Evolutionary conservation across 2,888 invertebrate species (phyloP).

Genomic region (Drosophila vallismaia): DNA sequence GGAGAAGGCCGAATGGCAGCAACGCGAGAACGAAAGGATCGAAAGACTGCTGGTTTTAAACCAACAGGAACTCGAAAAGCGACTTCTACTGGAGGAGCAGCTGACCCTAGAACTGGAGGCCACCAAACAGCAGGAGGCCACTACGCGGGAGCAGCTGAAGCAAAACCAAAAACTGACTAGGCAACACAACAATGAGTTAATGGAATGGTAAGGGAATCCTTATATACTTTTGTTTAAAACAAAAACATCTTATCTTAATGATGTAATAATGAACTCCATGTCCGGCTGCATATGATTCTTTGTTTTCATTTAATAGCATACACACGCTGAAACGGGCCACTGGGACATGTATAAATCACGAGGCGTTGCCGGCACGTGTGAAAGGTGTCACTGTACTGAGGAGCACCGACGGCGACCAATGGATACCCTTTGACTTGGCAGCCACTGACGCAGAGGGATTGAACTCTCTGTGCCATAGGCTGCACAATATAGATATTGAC

Average conservation of each 20-base stretch:
- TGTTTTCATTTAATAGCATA: conserved; percentile 45
- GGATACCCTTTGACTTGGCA: conserved; percentile 45
- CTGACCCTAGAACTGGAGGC: conserved; percentile 32
- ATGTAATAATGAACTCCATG: background rate
- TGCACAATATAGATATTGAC: conserved; percentile 14
- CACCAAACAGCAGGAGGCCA: conserved; percentile 15
- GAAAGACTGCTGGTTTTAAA: background rate
- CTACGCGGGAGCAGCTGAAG: conserved; percentile 21
- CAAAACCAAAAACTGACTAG: conserved; percentile 1
- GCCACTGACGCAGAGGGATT: conserved; percentile 16
- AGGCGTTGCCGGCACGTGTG: conserved; percentile 51
- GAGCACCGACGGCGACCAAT: conserved; percentile 18
- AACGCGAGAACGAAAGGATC: conserved; percentile 23
- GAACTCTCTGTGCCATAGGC: conserved; percentile 19
- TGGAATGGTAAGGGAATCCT: conserved; percentile 40
- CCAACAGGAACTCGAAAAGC: conserved; percentile 26
- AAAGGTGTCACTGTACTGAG: conserved; percentile 47
- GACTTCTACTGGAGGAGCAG: conserved; percentile 8
- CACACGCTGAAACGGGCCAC: conserved; percentile 53
- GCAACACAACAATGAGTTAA: conserved; percentile 29
- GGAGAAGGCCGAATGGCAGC: conserved; percentile 14
- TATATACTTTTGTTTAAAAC: background rate
- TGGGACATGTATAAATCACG: conserved; percentile 53
- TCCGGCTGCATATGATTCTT: background rate
- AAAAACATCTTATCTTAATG: background rate